Base-by-base conservation (phyloP, 2,797 vertebrate genomes). In the Enteromius anoplus region DNA sequence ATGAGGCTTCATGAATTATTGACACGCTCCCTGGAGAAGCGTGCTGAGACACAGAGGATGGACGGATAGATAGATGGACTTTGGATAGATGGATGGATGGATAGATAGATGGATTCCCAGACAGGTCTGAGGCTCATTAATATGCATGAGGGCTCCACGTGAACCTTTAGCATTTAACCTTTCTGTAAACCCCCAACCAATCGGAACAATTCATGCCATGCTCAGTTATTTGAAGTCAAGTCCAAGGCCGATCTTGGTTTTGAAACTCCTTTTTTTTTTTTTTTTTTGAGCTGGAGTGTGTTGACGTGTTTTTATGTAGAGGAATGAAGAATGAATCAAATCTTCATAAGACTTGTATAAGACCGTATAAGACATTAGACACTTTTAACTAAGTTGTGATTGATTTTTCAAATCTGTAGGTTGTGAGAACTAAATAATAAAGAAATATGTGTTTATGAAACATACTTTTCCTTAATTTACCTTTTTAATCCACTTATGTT, bases 1-100 rank as follows among this genome's bases (percentile, higher is more conserved):
- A 85, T 89, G 85, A 85, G 84, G 85, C 88, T 84, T 85, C 37
- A 37, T 34, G 53, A 72, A 73, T 81, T 40, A 81, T 81, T 51
- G 1, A 73, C 60, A 81, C 14, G 0, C 12, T 75, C 80, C 80
- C 70, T 11, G 17, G 80, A 75, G 68, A 47, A 58, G 65, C 0
- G 5, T 60, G 51, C 17, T 32, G 40, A 68, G 78, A 64, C 75
- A 45, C 26, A 5, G 15, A 71, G 53, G 9, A 71, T 29, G 79
- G 47, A 76, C 82, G 73, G 79, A 85, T 10, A 66, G 37, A 69
- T 83, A 26, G 26, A 26, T 26, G 26, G 26, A 26, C 26, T 26
- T n/a, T n/a, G n/a, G n/a, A n/a, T n/a, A n/a, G n/a, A n/a, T n/a
- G 53, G 9, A 71, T 29, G 79, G 47, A 76, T 80, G 73, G 79